Base-by-base conservation (phyloP, 2,888 invertebrate genomes). In the Lasioglossum zephyrum region DNA sequence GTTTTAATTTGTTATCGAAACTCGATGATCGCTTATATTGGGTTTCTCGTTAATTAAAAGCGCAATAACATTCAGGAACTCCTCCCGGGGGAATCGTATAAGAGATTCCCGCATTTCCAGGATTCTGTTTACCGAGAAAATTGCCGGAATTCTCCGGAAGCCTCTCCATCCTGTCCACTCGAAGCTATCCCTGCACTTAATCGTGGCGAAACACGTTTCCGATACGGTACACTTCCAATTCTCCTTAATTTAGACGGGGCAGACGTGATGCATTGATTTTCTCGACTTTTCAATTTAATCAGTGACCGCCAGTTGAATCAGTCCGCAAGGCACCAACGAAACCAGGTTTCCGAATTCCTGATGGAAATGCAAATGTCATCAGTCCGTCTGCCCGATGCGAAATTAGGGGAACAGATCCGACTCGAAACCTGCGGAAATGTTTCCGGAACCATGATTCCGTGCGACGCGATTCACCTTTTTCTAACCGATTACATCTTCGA, bases 331-430 rank as follows among this genome's bases (percentile, higher is more conserved):
- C 41, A 47, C 53, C 41, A 76, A 74, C 80, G 75, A 74, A 86
- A 84, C 74, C 39, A 73, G 47, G 77, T 72, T 73, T 57, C 73
- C 84, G 77, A 84, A 80, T 80, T 84, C 47, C 80, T 78, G 85
- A 84, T 84, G 80, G 74, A 84, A 86, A 86, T 86, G 85, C 85
- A 84, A 86, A 86, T 86, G 85, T 84, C 77, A 77, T 81, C 80
- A 39, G 74, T 53, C 69, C 74, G 77, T 76, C 44, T 66, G 78
- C 66, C 73, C 86, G 44, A 78, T 86, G 73, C n/a, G 73, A 75
- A 86, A 85, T 86, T 86, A 81, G 73, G 49, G 60, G 36, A 57
- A 57, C 78, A n/a, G 39, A 53, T 74, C 47, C 66, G 4, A 70
- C 36, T 77, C 22, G 13, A 53, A 26, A 16, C 76, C 16, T 8